phyloP scores from a whole-genome alignment of 2,888 invertebrate genomes.

The Spilarctia lutea region DNA sequence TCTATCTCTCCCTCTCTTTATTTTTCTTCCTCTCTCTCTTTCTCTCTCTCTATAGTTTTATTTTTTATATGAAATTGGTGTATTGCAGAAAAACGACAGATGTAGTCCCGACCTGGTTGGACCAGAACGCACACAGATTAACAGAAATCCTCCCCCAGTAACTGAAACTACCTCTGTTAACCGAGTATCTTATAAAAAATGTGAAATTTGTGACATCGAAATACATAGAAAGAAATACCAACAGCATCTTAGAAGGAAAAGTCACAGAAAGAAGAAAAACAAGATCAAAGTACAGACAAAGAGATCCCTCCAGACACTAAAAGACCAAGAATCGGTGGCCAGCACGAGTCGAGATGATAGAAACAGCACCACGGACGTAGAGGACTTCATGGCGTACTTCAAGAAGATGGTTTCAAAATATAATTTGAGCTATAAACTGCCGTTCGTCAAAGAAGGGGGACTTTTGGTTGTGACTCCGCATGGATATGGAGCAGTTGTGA shows the following conservation, averaged over 20 bases:
- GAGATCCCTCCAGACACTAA: neutral
- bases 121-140: neutral
- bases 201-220: neutral
- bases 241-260: neutral
- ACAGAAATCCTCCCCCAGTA: neutral
- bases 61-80: neutral
- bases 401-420: neutral
- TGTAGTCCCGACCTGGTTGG: neutral
- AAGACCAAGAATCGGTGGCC: neutral
- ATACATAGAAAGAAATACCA: neutral
- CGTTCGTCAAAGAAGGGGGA: neutral
- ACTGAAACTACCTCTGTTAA: neutral
- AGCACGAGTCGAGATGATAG: neutral
- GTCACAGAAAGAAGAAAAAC: neutral
- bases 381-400: neutral
- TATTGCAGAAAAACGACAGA: neutral
- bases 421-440: neutral
- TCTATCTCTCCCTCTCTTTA: too few relatives aligned
- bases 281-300: neutral
- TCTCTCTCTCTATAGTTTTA: too few relatives aligned
- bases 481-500: neutral
- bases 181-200: neutral
- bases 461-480: neutral
- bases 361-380: neutral
- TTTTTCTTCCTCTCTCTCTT: too few relatives aligned